Base-by-base conservation (phyloP, 2,888 invertebrate genomes). In the Ennomos fuscantarius region DNA sequence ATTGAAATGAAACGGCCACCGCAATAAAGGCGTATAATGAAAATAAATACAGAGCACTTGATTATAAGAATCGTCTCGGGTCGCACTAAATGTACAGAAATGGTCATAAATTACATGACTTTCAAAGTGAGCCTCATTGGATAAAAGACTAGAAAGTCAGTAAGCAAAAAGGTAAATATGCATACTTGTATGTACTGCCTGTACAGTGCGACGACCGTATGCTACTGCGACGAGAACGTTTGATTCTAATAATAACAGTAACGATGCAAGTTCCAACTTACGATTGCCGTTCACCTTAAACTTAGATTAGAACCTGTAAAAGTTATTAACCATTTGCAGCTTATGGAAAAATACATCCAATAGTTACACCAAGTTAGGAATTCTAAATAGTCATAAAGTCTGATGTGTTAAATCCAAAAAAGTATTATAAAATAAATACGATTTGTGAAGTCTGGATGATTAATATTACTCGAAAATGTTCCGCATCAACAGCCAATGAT, bases 151-250 rank as follows among this genome's bases (percentile, higher is more conserved):
- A 63, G 52, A 52, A 65, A 47, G 54, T 44, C 52, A 43, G 50
- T 61, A 61, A 56, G 69, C 69, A 64, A 64, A 70, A 69, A 69
- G 62, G 68, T 62, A 69, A 70, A 76, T 68, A 67, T 59, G 67
- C 53, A 66, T 64, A 55, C 59, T 63, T 64, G 63, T 70, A 67
- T 76, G 56, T 31, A 39, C 49, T 31, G 74, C 78, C 77, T 79
- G 74, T 72, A 65, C 79, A 81, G 86, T 80, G 81, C 84, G 84
- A 78, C 73, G 85, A 85, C 85, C 85, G 79, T 76, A 73, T 74
- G 65, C 63, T 69, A 66, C 56, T 75, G 74, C 74, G 77, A 70
- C 74, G 74, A 71, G 64, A 67, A 71, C 73, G 63, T 65, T 71
- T 65, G 72, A 70, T 72, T 82, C 86, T 85, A 86, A 79, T 82